phyloP scores from a whole-genome alignment of 2,797 vertebrate species.

The Hippopotamyrus pictus region DNA sequence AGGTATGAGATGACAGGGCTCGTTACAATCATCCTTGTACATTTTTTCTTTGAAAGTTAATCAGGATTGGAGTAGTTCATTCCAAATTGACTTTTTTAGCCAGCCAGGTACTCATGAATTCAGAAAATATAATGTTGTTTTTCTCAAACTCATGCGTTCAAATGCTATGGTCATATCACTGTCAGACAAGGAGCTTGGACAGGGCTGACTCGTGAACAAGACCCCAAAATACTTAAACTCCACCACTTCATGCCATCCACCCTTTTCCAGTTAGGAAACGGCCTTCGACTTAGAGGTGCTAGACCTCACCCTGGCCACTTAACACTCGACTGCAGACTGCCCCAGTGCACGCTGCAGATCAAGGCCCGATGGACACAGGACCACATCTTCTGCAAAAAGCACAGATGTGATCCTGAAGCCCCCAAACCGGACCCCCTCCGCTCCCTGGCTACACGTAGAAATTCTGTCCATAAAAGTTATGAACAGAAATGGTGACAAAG shows the following conservation, averaged over 20 bases:
- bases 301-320: neutral
- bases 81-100: neutral
- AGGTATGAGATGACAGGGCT: neutral
- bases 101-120: neutral
- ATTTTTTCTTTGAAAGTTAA: neutral
- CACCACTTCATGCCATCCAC: neutral
- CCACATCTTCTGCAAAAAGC: neutral
- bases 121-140: neutral
- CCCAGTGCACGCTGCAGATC: neutral
- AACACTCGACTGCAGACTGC: neutral
- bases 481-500: neutral
- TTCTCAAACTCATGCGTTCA: neutral
- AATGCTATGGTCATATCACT: neutral
- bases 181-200: neutral
- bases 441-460: neutral
- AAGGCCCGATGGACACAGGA: neutral
- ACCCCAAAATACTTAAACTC: neutral
- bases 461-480: neutral
- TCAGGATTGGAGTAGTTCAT: neutral
- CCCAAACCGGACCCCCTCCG: neutral
- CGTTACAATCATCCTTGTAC: neutral
- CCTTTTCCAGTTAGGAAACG: neutral
- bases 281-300: neutral
- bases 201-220: neutral
- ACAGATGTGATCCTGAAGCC: neutral